Percentiles rank a stretch among this genome's conserved stretches.
phyloP scores from a whole-genome alignment of 2,888 invertebrate species.

The Coremacera marginata region DNA sequence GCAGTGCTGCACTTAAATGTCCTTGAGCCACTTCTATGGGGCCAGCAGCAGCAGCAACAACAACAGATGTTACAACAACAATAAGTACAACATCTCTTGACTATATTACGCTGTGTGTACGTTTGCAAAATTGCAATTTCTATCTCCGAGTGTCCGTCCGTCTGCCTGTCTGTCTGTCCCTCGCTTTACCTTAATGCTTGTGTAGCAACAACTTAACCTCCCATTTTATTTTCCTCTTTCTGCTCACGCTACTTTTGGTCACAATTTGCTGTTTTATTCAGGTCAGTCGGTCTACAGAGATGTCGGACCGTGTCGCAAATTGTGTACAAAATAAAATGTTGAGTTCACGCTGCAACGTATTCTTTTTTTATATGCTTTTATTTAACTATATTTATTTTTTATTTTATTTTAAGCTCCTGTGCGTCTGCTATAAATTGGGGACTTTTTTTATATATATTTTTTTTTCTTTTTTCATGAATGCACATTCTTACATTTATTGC shows the following conservation, averaged over 20 bases:
- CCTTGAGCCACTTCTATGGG: slow-evolving; percentile 6
- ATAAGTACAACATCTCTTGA: not conserved
- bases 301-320: not conserved
- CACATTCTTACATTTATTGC: too few relatives aligned
- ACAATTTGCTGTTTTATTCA: not conserved
- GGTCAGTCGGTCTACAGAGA: not conserved
- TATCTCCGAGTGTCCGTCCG: too few relatives aligned
- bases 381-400: not conserved
- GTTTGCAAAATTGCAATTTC: too few relatives aligned
- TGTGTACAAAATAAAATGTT: not conserved
- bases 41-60: slow-evolving; percentile 7
- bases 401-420: not conserved
- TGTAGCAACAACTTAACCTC: too few relatives aligned
- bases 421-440: not conserved
- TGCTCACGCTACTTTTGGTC: not conserved
- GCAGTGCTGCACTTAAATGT: not conserved
- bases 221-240: too few relatives aligned
- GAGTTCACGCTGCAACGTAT: not conserved
- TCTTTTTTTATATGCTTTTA: too few relatives aligned
- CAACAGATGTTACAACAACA: not conserved
- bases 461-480: too few relatives aligned
- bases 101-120: too few relatives aligned
- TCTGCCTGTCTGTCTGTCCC: not conserved
- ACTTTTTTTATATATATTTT: not conserved
- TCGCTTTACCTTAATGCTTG: not conserved